phyloP scores from a whole-genome alignment of 2,888 invertebrate genomes.

The Drosophila subquinaria region DNA sequence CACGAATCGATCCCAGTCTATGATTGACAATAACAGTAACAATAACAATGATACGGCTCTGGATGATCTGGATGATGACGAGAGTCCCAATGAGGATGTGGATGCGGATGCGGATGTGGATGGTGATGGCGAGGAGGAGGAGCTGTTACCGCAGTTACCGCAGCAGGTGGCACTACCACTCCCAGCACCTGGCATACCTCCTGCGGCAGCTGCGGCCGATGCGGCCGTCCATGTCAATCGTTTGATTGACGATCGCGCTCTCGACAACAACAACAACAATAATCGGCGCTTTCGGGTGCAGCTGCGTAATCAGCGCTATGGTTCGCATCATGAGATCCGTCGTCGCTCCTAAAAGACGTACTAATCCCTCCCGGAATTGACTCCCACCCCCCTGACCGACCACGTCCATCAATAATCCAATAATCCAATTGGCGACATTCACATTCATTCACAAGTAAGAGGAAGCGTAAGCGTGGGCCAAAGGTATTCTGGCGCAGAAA shows the following conservation, averaged over 20 bases:
- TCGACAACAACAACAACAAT: slow-evolving; percentile 42
- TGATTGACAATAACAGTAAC: slow-evolving; percentile 53
- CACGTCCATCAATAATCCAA: background rate
- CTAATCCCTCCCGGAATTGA: background rate
- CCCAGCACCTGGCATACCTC: slow-evolving; percentile 43
- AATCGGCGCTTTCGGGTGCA: slow-evolving; percentile 79
- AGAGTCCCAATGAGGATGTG: slow-evolving; percentile 60
- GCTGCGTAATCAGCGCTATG: slow-evolving; percentile 79
- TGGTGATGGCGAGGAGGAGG: slow-evolving; percentile 11
- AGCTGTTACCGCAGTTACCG: slow-evolving; percentile 29
- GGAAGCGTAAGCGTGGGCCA: slow-evolving; percentile 57
- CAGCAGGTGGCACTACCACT: slow-evolving; percentile 36
- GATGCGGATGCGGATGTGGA: slow-evolving; percentile 8
- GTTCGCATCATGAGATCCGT: slow-evolving; percentile 81
- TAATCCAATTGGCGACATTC: background rate
- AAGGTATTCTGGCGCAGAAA: slow-evolving; percentile 34
- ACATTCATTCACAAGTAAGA: slow-evolving; percentile 36
- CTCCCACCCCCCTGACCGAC: background rate
- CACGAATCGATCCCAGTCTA: slow-evolving; percentile 57
- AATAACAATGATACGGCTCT: slow-evolving; percentile 64
- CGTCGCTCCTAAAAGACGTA: slow-evolving; percentile 64
- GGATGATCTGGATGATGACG: slow-evolving; percentile 78
- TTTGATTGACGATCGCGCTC: slow-evolving; percentile 59
- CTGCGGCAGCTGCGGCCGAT: slow-evolving; percentile 40
- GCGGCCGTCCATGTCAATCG: slow-evolving; percentile 51